Base-by-base conservation (phyloP, 2,113 vertebrate species). In the Ceuthmochares aereus region DNA sequence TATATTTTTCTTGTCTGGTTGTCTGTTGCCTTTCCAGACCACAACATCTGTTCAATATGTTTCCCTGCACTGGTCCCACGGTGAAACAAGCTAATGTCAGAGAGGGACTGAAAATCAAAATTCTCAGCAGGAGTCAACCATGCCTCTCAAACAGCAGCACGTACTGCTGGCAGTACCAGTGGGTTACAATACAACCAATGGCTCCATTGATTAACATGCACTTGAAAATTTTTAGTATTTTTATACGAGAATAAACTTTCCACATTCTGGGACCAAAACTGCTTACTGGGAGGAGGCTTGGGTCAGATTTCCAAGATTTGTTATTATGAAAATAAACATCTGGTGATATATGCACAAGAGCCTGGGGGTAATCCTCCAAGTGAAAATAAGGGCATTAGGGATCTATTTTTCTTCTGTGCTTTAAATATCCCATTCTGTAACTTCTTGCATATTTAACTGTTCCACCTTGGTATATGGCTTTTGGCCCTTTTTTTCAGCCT, bases 41-140 rank as follows among this genome's bases (percentile, higher is more conserved):
- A 87, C 60, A 94, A 89, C 75, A 93, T 88, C 89, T 88, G 69
- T 87, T 92, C 72, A 84, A 52, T 74, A 91, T 78, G 56, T 86
- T 96, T 96, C 58, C 75, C n/a, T 92, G 87, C 36, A 45, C 87
- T 67, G 32, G 45, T 75, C 93, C 84, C 60, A 67, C 3, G 6
- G 81, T 67, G 45, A 73, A 84, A 76, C 85, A 90, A 90, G 54
- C 56, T 25, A 51, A 77, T 10, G 32, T 51, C 79, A 80, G 75
- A 94, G 84, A 94, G 22, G 66, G 79, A 93, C 4, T 83, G 89
- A 94, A 95, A 97, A 96, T 74, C 84, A 92, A 94, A 94, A 92
- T 72, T n/a, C 87, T 93, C 58, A 54, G 62, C 52, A 91, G 93
- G 79, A 82, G 34, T 25, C 90, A 94, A 94, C 74, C 69, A 60